phyloP scores from a whole-genome alignment of 64 coral and sea anemone genomes.

The Actinia equina region DNA sequence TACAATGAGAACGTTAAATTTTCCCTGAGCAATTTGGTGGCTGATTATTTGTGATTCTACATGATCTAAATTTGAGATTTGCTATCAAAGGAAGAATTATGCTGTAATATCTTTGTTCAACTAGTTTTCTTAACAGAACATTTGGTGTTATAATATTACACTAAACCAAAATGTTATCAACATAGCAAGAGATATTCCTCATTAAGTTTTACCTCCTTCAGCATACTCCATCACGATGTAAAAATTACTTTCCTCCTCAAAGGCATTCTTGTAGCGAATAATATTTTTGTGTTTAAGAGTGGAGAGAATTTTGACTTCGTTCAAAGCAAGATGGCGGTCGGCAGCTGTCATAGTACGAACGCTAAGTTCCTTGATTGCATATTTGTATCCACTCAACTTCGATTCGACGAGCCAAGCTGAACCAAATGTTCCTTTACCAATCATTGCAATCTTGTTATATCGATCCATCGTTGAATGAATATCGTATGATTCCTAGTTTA shows the following conservation, averaged over 20 bases:
- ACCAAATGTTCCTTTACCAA: conserved; percentile 83
- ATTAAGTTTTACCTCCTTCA: conserved; percentile 59
- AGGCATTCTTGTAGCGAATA: conserved; percentile 91
- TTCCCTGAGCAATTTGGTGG: no score
- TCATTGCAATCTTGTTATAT: conserved; percentile 70
- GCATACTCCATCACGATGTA: conserved; percentile 98
- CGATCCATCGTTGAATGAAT: conserved; percentile 55
- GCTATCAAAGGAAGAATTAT: no score
- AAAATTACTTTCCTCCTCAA: conserved; percentile 61
- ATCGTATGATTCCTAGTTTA: neutral
- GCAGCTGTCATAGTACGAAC: conserved; percentile 42
- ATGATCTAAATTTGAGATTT: no score
- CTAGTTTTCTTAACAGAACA: no score
- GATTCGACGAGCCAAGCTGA: conserved; percentile 82
- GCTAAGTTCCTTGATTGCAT: conserved; percentile 78
- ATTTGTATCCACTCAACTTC: conserved; percentile 44
- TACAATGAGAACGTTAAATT: no score
- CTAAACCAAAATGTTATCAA: no score
- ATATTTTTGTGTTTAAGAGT: conserved; percentile 96
- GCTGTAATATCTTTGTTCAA: no score
- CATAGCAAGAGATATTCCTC: no score
- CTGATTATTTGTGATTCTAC: no score
- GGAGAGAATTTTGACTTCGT: conserved; percentile 81
- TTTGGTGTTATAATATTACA: no score
- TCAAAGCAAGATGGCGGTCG: conserved; percentile 84